A percentile compares a stretch with the other conserved stretches of the same genome.
These are phyloP conservation scores for Corythoichthys haematopterus DNA, from an alignment of 2,113 vertebrate species.

Conservation along the genomic window DNA sequence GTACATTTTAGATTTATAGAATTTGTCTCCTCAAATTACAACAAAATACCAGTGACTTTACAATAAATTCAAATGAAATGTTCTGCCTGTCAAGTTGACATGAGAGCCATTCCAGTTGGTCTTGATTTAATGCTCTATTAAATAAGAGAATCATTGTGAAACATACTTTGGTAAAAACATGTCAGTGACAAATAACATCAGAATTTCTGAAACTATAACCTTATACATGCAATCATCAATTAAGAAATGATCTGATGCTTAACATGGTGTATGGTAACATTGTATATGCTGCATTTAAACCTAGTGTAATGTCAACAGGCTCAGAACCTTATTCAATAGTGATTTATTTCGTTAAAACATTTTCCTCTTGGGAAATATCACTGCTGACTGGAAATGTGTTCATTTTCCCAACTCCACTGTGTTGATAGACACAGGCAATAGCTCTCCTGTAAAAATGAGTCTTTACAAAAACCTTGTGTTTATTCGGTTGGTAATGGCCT, in stretches of 20 bases:
- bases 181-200: background rate
- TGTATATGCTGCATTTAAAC: constrained; percentile 24
- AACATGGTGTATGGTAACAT: constrained; percentile 10
- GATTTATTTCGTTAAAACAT: constrained; percentile 42
- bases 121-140: constrained; percentile 22
- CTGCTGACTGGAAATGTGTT: constrained; percentile 55
- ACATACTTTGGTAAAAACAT: background rate
- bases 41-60: constrained; percentile 39
- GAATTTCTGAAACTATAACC: background rate
- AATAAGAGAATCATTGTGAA: background rate
- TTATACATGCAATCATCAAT: background rate
- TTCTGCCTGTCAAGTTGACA: constrained; percentile 47
- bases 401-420: constrained; percentile 44
- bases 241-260: background rate
- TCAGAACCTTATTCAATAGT: constrained; percentile 37
- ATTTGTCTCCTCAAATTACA: constrained; percentile 55
- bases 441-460: constrained; percentile 46
- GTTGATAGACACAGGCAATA: constrained; percentile 68
- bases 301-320: constrained; percentile 31
- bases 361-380: constrained; percentile 65
- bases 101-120: constrained; percentile 22
- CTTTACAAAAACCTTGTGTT: constrained; percentile 43
- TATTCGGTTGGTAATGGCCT: constrained; percentile 73
- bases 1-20: constrained; percentile 50
- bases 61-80: constrained; percentile 38